Evolutionary conservation across 2,888 invertebrate genomes (phyloP), one percentile per base, ranked within the genome.

Genomic region (Drosophila monieri): DNA sequence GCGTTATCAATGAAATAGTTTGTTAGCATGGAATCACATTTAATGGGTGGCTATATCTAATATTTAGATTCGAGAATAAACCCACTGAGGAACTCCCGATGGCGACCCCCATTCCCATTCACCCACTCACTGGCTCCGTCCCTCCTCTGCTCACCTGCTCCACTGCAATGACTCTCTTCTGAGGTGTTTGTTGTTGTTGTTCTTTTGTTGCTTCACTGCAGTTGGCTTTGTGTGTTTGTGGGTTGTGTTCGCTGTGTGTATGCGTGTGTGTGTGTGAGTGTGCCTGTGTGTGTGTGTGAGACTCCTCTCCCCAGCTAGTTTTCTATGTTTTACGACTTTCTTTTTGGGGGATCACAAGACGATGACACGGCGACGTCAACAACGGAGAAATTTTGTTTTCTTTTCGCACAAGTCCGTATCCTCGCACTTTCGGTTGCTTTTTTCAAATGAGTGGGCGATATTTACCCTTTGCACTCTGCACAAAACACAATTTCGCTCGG

Each of bases 341-440:
- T 81, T 81, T 81, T 86, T 74, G 67, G 69, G 67, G 71, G 86
- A 43, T 86, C 84, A 81, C 86, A 86, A 86, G 84, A 80, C 81
- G 61, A 76, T 71, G 77, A 78, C 76, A 80, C 77, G 80, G 70
- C 58, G 80, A 83, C 80, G 77, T 79, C 86, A 75, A 80, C 77
- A 83, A 80, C 18, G 18, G 14, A 23, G 12, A 46, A 46, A 10
- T 32, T 46, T n/a, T 44, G 9, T 44, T 46, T 55, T 32, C 15
- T 46, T 12, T 25, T 49, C 12, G 15, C 25, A 18, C 18, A 41
- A 21, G 21, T 43, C 43, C 43, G 43, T 43, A 23, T 49, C 51
- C 57, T 57, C 14, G 30, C 30, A 41, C 49, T 41, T 14, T n/a
- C 15, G 32, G 18, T 23, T 5, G 37, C 27, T 27, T 9, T 51